These are phyloP conservation scores for Fratercula arctica DNA, from an alignment of 2,797 vertebrate genomes.

Conservation along the genomic window DNA sequence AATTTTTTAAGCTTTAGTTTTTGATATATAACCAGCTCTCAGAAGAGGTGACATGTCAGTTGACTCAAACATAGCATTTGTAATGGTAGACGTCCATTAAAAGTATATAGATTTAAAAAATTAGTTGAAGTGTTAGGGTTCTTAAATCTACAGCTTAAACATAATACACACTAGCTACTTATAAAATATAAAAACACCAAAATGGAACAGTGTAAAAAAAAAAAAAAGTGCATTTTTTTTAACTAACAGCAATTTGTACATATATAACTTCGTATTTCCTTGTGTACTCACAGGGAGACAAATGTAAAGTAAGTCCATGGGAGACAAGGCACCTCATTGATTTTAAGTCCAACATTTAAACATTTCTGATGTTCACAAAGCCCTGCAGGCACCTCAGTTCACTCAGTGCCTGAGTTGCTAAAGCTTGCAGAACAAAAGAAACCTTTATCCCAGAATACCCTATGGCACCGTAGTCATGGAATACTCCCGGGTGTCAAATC, in stretches of 20 bases:
- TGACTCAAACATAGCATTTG: neutral
- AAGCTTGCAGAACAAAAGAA: neutral
- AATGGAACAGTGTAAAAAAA: neutral
- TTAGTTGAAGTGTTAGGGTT: neutral
- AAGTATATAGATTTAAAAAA: neutral
- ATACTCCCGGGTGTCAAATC: neutral
- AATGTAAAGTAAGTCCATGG: neutral
- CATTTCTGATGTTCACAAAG: neutral
- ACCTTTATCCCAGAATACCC: neutral
- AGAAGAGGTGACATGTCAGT: neutral
- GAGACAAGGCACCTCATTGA: neutral
- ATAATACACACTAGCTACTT: neutral
- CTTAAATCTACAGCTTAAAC: neutral
- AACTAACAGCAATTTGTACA: neutral
- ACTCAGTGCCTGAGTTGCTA: neutral
- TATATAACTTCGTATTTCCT: rapidly evolving
- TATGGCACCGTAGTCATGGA: neutral
- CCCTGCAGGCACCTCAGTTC: neutral
- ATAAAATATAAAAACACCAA: neutral
- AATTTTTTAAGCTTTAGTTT: neutral
- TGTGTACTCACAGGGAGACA: neutral
- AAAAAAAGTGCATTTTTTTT: neutral
- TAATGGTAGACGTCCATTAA: neutral
- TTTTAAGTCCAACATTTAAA: neutral
- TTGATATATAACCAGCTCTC: neutral